Base-by-base conservation (phyloP, 2,888 invertebrate species). In the Halictus quadricinctus region DNA sequence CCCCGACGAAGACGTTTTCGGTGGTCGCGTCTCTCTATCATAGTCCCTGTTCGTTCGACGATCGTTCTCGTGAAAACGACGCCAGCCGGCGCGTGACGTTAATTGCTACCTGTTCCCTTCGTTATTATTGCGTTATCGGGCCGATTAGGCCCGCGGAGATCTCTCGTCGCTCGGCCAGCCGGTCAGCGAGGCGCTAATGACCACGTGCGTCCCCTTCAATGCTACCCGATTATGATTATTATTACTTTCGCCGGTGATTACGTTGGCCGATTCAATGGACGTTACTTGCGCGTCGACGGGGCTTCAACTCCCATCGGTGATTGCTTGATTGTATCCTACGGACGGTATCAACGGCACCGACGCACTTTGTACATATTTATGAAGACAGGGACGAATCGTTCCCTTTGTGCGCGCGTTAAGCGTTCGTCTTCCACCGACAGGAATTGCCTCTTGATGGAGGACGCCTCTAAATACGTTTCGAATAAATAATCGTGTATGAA, bases 1-100 rank as follows among this genome's bases (percentile, higher is more conserved):
- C 86, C 85, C 87, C 86, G 76, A 89, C 84, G 85, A 87, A 90
- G 87, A 90, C 87, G 83, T 90, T 86, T 84, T 88, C 84, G 85
- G 77, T 84, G 87, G 82, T 81, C 84, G 81, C 18, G 50, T 13
- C 82, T 79, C n/a, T 76, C 66, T 58, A 41, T 81, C 77, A n/a
- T 48, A 70, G 69, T 70, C 70, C 25, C 12, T 29, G 64, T 36
- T 79, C 79, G 78, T 60, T 66, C 66, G 48, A 29, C 43, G 50
- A 50, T 46, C 72, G 66, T 58, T 58, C 18, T 7, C 25, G 46
- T 13, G 72, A 58, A 74, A 77, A 74, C 58, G 50, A 77, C 77
- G 72, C 60, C 36, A 70, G 50, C 29, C 70, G 15, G 36, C 72
- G 76, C 83, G 74, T 78, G 84, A 83, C 83, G 43, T 75, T 84